Conservation (phyloP, 2,888 invertebrate species). For the Diloba caeruleocephala region DNA sequence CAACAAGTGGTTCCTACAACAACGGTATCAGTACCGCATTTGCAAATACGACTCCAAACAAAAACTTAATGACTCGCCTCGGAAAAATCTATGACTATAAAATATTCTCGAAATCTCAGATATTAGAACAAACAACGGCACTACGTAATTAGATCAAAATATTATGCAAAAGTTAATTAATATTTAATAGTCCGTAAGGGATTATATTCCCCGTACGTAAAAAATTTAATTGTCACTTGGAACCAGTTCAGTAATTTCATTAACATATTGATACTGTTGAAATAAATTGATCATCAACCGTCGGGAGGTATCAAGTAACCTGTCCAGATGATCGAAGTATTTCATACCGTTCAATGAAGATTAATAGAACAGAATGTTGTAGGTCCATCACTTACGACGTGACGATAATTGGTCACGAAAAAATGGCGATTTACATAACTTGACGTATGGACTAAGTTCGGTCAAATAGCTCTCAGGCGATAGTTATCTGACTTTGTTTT, state of each 20-base stretch:
- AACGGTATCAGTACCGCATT: slow-evolving; percentile 69
- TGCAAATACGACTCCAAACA: slow-evolving; percentile 59
- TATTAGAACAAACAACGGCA: slow-evolving; percentile 35
- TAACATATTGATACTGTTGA: slow-evolving; percentile 66
- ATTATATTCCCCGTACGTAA: slow-evolving; percentile 29
- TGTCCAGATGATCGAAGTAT: slow-evolving; percentile 54
- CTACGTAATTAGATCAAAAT: slow-evolving; percentile 8
- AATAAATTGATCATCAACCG: slow-evolving; percentile 62
- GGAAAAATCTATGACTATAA: slow-evolving; percentile 51
- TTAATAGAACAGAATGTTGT: slow-evolving; percentile 56
- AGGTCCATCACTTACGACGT: slow-evolving; percentile 55
- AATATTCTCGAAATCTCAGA: slow-evolving; percentile 31
- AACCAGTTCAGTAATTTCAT: slow-evolving; percentile 61
- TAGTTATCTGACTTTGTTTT: slow-evolving; percentile 53
- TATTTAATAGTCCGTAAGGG: slow-evolving; percentile 5
- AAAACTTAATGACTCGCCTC: slow-evolving; percentile 65
- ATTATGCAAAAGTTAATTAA: slow-evolving; percentile 1
- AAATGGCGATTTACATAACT: slow-evolving; percentile 57
- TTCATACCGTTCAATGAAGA: slow-evolving; percentile 57
- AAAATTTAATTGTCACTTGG: slow-evolving; percentile 34
- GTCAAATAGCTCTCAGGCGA: slow-evolving; percentile 52
- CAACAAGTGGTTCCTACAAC: slow-evolving; percentile 54
- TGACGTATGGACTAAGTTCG: slow-evolving; percentile 52
- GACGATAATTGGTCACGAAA: slow-evolving; percentile 52
- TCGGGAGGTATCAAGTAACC: slow-evolving; percentile 51